Evolutionary conservation across 1,140 invertebrate species (phyloP), one percentile per base, ranked within the genome.

Genomic region (Goniozus legneri): DNA sequence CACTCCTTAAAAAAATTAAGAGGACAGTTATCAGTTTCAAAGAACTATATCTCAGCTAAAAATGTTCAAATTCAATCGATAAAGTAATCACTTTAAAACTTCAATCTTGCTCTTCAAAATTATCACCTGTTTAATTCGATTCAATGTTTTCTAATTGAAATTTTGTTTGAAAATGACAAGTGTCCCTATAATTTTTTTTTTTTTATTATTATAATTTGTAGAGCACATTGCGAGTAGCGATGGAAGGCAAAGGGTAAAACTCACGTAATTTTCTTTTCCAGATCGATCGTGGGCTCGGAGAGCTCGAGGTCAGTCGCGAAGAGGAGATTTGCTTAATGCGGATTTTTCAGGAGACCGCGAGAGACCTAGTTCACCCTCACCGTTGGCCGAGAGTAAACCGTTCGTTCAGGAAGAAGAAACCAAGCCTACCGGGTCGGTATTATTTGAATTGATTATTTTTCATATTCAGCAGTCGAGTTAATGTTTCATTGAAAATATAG

Each of bases 241-340:
- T 36, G 31, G 36, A 44, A 44, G 18, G 31, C 35, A 44, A 48
- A 14, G 38, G 34, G 40, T 35, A 39, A 34, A 56, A 34, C 42
- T 8, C 12, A 30, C 16, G 32, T 46, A 53, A 54, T n/a, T n/a
- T n/a, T n/a, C n/a, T n/a, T n/a, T n/a, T n/a, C 3, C 52, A 87
- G 92, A 95, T 77, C 86, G 92, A 15, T 93, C 91, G 0, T 91
- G 90, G 87, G 86, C 89, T 0, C 79, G 90, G 13, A 80, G 87
- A 63, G 84, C 85, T n/a, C 80, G 85, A 13, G 84, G 84, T 2
- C 84, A 85, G 47, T 85, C 85, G 12, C 77, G 80, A 46, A 80
- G 73, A 20, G 77, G 75, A 3, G 86, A 88, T 60, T 69, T 89
- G 4, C 66, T 88, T 50, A 77, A 82, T 65, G 79, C 87, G 50